Evolutionary conservation across 2,888 invertebrate genomes (phyloP).

Genomic region (Euproctis similis): DNA sequence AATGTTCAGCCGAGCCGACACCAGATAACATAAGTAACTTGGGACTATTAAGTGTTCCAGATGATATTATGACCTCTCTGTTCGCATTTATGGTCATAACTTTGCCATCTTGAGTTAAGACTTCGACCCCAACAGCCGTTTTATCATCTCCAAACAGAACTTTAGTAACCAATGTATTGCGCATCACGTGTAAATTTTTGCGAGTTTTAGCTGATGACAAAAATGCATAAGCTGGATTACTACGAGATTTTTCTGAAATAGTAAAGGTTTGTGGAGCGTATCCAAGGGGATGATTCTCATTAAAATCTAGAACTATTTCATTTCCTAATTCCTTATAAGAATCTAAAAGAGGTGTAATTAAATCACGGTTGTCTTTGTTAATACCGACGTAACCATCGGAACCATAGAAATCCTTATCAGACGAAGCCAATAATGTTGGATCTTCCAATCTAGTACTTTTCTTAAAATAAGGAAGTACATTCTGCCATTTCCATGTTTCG

Average conservation of each 20-base stretch:
- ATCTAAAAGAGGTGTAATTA: constrained; percentile 24
- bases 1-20: constrained; percentile 32
- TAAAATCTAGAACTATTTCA: constrained; percentile 30
- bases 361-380: constrained; percentile 19
- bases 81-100: constrained; percentile 20
- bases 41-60: constrained; percentile 33
- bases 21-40: constrained; percentile 39
- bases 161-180: constrained; percentile 28
- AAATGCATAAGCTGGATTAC: constrained; percentile 55
- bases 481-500: constrained; percentile 32
- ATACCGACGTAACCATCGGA: constrained; percentile 23
- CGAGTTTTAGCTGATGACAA: constrained; percentile 25
- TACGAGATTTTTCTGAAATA: constrained; percentile 38
- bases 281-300: constrained; percentile 37
- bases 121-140: constrained; percentile 25
- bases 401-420: constrained; percentile 21
- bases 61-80: constrained; percentile 34
- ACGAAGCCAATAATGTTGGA: constrained; percentile 14
- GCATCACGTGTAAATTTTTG: constrained; percentile 31
- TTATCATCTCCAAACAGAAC: constrained; percentile 23
- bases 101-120: constrained; percentile 16
- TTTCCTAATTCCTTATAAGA: constrained; percentile 50
- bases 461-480: constrained; percentile 30
- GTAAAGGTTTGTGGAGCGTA: constrained; percentile 20
- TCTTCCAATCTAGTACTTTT: constrained; percentile 30